These are phyloP conservation scores for Sebastiscus albofasciatus DNA, from an alignment of 2,797 vertebrate species.

Conservation along the genomic window DNA sequence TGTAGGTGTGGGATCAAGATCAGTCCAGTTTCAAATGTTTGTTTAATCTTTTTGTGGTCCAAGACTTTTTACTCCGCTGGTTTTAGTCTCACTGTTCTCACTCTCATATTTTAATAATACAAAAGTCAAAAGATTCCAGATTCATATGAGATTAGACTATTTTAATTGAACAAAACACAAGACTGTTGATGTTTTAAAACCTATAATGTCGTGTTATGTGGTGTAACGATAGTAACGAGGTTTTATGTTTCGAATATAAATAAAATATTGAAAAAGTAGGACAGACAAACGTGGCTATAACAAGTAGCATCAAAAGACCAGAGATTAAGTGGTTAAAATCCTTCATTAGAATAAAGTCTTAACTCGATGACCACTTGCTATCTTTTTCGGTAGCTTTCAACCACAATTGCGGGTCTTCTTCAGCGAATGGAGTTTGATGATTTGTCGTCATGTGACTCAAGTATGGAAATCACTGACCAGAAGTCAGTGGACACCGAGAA, in stretches of 20 bases:
- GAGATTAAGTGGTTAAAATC: neutral
- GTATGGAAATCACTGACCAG: too few species aligned
- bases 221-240: too few species aligned
- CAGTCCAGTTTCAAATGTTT: neutral
- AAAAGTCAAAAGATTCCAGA: neutral
- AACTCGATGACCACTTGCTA: neutral
- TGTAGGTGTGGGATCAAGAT: conserved; percentile 19
- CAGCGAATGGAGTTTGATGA: too few species aligned
- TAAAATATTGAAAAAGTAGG: neutral
- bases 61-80: neutral
- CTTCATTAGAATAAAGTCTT: neutral
- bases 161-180: neutral
- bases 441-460: too few species aligned
- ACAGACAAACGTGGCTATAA: neutral
- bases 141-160: neutral
- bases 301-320: neutral
- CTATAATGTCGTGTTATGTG: neutral
- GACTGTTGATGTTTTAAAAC: neutral
- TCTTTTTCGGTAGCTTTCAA: too few species aligned
- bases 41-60: conserved; percentile 1
- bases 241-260: neutral
- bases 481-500: too few species aligned
- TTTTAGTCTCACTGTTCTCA: neutral
- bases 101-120: neutral
- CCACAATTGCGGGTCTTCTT: too few species aligned